Percentiles rank a stretch among this genome's conserved stretches.
Evolutionary conservation across 2,113 vertebrate species (phyloP).

Genomic region (Nannospalax galili): DNA sequence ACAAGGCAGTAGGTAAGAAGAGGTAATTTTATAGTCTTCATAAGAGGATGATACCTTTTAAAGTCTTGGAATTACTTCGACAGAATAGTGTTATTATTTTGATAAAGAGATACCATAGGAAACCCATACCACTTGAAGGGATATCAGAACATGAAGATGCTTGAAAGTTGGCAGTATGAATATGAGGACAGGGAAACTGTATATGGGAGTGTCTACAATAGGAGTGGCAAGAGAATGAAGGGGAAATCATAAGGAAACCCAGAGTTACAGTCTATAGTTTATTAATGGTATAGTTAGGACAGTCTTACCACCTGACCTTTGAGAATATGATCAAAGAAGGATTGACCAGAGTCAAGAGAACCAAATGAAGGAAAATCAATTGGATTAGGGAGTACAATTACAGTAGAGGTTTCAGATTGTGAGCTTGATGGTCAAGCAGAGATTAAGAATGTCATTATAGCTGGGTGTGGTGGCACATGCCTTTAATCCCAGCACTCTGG

Average conservation of each 20-base stretch:
- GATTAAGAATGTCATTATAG: fast-evolving
- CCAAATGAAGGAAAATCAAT: not conserved
- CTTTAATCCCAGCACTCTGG: too few relatives aligned
- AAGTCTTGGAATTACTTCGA: not conserved
- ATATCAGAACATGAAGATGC: not conserved
- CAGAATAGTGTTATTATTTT: not conserved
- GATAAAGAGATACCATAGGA: not conserved
- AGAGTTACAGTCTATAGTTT: not conserved
- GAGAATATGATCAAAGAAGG: not conserved
- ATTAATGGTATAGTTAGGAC: too few relatives aligned
- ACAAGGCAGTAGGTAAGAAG: not conserved
- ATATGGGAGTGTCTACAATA: not conserved
- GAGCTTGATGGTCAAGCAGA: not conserved
- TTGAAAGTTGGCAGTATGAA: not conserved
- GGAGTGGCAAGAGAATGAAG: not conserved
- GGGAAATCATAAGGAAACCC: too few relatives aligned
- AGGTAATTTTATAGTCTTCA: not conserved
- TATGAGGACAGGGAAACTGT: fast-evolving
- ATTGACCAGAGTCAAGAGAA: not conserved
- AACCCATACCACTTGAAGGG: not conserved
- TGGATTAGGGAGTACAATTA: fast-evolving
- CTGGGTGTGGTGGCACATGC: too few relatives aligned
- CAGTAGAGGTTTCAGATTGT: not conserved
- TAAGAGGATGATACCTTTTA: not conserved
- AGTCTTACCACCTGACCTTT: not conserved